Conservation (phyloP, 2,888 invertebrate species). For the Eubasilissa splendida region DNA sequence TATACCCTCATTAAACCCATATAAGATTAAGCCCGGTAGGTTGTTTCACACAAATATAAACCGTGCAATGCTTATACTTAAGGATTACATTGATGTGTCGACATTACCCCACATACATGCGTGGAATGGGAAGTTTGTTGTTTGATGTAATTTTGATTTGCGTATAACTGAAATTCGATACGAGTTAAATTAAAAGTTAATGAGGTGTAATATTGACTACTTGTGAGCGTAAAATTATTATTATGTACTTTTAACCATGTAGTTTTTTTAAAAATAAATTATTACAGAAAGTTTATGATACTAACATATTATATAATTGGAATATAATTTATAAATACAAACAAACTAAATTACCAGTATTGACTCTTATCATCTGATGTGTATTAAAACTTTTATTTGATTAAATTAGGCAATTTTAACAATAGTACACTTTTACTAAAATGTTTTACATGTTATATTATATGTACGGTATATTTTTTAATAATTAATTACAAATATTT, state of each 20-base stretch:
- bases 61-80: conserved; percentile 37
- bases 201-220: neutral
- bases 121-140: conserved; percentile 15
- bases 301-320: neutral
- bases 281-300: neutral
- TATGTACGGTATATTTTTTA: too few relatives aligned
- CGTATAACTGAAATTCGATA: conserved; percentile 29
- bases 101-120: neutral
- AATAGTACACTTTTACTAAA: too few relatives aligned
- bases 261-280: neutral
- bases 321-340: neutral
- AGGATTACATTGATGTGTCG: conserved; percentile 42
- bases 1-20: conserved; percentile 49
- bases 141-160: conserved; percentile 42
- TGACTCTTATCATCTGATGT: too few relatives aligned
- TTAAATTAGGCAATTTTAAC: too few relatives aligned
- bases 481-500: too few relatives aligned
- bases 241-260: neutral
- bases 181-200: conserved; percentile 7
- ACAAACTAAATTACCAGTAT: too few relatives aligned
- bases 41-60: conserved; percentile 48
- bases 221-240: neutral
- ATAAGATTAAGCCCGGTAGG: conserved; percentile 45
- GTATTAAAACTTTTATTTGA: too few relatives aligned
- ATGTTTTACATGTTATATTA: too few relatives aligned